A percentile compares a stretch with the other conserved stretches of the same genome.
These are phyloP conservation scores for Platyrinchus mystaceus DNA, from an alignment of 2,797 vertebrate species.

Conservation along the genomic window DNA sequence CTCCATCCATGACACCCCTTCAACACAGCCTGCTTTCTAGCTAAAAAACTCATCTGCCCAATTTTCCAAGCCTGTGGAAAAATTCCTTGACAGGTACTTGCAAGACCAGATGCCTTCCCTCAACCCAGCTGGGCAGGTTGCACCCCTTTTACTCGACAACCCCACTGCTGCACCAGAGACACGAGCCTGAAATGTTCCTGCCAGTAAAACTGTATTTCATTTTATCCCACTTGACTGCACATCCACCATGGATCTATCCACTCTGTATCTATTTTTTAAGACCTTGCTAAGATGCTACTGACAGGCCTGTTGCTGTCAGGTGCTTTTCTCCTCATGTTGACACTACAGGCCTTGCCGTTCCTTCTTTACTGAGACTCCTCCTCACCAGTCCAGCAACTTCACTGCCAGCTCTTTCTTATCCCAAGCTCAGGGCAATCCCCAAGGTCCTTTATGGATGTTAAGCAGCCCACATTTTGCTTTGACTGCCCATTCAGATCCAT, in stretches of 20 bases:
- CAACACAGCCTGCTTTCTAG: neutral
- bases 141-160: neutral
- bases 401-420: neutral
- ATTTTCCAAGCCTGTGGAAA: neutral
- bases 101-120: neutral
- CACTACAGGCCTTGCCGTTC: rapidly evolving
- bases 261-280: neutral
- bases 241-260: neutral
- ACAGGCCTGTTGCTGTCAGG: neutral
- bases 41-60: neutral
- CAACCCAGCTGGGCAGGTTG: neutral
- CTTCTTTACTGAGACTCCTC: neutral
- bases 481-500: neutral
- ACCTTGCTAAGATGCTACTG: neutral
- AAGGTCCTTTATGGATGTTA: neutral
- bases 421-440: neutral
- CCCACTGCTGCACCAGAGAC: neutral
- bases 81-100: neutral
- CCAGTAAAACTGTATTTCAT: neutral
- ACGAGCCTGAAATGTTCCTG: neutral
- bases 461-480: neutral
- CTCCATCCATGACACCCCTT: neutral
- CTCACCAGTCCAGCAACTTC: neutral
- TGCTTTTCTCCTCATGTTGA: neutral
- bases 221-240: neutral